Conservation (phyloP, 37 sponge, comb jelly and placozoan species). For the Beroe ovata region DNA sequence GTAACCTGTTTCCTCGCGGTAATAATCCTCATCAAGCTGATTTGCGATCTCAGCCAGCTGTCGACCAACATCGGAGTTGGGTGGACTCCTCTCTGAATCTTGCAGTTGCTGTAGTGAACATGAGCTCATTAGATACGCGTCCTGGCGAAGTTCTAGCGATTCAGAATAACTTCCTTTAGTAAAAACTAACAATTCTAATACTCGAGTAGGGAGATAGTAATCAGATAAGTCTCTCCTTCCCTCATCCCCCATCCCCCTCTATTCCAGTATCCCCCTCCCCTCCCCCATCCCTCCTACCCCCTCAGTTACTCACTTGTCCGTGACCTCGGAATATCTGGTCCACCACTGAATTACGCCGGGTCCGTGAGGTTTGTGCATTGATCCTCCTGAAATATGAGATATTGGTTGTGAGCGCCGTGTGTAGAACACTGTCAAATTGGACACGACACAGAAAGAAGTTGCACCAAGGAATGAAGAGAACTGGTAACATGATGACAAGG, state of each 20-base stretch:
- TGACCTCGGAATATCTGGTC: constrained; percentile 45
- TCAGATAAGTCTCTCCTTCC: no score
- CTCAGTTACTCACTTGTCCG: constrained; percentile 29
- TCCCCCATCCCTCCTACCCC: no score
- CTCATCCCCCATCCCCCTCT: no score
- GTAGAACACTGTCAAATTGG: no score
- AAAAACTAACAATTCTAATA: no score
- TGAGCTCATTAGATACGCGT: neutral
- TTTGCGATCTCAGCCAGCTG: constrained; percentile 24
- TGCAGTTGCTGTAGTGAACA: constrained; percentile 13
- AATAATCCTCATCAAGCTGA: neutral
- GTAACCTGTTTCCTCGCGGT: constrained; percentile 20
- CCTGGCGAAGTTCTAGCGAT: neutral
- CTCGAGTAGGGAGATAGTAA: no score
- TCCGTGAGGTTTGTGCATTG: neutral
- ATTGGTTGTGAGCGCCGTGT: no score
- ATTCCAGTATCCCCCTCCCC: no score
- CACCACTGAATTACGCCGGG: neutral
- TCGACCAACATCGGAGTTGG: constrained; percentile 42
- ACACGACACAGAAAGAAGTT: no score
- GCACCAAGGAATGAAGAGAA: no score
- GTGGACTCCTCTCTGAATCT: neutral
- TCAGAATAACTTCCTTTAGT: no score
- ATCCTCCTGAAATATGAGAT: neutral
- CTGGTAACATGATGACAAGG: no score